Evolutionary conservation across 2,797 vertebrate genomes (phyloP).

Genomic region (Sylvilagus floridanus): DNA sequence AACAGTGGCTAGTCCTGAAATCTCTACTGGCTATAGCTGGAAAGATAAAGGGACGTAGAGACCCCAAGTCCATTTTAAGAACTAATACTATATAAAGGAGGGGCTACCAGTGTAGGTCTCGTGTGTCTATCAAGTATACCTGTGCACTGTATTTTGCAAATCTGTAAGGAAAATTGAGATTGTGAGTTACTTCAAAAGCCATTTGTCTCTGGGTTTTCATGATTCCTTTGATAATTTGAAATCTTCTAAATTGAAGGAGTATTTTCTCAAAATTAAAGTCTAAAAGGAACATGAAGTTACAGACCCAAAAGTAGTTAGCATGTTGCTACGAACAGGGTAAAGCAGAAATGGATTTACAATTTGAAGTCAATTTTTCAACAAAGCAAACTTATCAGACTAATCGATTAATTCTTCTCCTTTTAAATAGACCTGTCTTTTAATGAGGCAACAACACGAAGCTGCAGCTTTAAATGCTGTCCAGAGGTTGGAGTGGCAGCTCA

Average conservation of each 20-base stretch:
- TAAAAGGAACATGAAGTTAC: not conserved
- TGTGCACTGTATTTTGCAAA: not conserved
- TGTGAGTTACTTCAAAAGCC: not conserved
- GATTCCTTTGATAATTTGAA: constrained; percentile 49
- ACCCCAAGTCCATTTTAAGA: not conserved
- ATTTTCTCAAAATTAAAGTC: constrained; percentile 36
- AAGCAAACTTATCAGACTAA: constrained; percentile 51
- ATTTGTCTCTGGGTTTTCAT: constrained; percentile 27
- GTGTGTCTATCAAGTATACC: not conserved
- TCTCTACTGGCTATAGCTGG: not conserved
- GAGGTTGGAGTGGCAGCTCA: constrained; percentile 99
- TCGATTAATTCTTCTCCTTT: constrained; percentile 61
- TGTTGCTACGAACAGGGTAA: not conserved
- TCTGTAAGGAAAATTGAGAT: constrained; percentile 43
- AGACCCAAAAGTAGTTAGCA: not conserved
- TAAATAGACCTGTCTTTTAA: constrained; percentile 96
- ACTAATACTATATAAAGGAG: not conserved
- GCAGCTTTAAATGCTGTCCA: constrained; percentile 98
- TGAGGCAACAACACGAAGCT: constrained; percentile 99
- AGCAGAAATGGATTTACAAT: not conserved
- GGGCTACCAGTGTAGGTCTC: not conserved
- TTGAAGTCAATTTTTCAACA: constrained; percentile 44
- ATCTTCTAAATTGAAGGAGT: constrained; percentile 30
- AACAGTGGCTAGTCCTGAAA: not conserved
- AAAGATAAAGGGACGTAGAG: constrained; percentile 35